A percentile compares a stretch with the other conserved stretches of the same genome.
Conservation (phyloP, 1,140 invertebrate genomes). For the Hydropsyche tenuis region DNA sequence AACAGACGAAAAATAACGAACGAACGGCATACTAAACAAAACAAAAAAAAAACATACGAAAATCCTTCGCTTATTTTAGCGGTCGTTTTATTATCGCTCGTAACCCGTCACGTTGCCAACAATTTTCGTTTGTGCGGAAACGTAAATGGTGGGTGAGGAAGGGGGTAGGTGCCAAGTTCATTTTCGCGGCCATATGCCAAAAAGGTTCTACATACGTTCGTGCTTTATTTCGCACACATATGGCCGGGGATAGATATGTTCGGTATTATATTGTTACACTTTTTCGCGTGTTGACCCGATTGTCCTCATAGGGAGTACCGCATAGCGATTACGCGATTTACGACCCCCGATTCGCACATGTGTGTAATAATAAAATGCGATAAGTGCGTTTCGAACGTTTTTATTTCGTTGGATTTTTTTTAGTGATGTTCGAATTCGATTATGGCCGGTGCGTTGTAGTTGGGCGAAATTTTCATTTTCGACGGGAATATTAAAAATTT, state of each 20-base stretch:
- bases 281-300: constrained; percentile 23
- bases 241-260: no score
- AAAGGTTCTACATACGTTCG: not conserved
- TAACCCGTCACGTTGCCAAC: not conserved
- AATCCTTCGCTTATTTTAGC: not conserved
- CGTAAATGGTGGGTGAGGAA: not conserved
- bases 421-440: no score
- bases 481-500: no score
- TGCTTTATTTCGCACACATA: no score
- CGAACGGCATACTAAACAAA: not conserved
- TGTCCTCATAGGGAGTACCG: constrained; percentile 10
- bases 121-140: constrained; percentile 8
- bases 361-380: no score
- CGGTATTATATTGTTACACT: not conserved
- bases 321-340: constrained; percentile 24
- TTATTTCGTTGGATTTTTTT: no score
- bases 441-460: no score
- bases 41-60: not conserved
- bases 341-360: not conserved
- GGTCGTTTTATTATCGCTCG: not conserved
- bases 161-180: constrained; percentile 22
- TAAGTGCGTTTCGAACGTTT: no score
- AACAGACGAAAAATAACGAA: not conserved
- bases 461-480: no score
- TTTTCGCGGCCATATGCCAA: constrained; percentile 18